phyloP scores from a whole-genome alignment of 2,888 invertebrate species.

The Agrochola circellaris region DNA sequence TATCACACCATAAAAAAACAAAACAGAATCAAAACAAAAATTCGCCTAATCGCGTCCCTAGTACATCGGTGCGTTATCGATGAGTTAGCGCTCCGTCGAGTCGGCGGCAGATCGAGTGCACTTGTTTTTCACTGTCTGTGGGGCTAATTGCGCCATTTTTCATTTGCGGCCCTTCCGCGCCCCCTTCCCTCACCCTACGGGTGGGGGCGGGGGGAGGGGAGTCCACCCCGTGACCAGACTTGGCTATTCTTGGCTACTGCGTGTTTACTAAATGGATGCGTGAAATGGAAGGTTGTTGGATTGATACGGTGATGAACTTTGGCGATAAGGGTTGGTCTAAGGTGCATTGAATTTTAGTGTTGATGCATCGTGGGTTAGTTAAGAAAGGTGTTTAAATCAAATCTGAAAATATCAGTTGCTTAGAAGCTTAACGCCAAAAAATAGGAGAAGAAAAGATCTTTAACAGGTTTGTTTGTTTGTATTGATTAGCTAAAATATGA shows the following conservation, averaged over 20 bases:
- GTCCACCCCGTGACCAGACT: constrained; percentile 70
- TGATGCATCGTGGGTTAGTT: not conserved
- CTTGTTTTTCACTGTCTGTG: constrained; percentile 90
- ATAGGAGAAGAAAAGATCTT: not conserved
- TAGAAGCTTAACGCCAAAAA: not conserved
- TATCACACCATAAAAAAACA: constrained; percentile 16
- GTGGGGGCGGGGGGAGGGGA: constrained; percentile 55
- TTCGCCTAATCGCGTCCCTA: constrained; percentile 66
- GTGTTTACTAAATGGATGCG: constrained; percentile 77
- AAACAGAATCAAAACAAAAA: constrained; percentile 51
- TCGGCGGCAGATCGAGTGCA: constrained; percentile 86
- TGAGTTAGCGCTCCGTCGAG: constrained; percentile 73
- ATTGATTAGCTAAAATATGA: constrained; percentile 7
- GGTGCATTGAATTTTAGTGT: not conserved
- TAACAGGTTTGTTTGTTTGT: not conserved
- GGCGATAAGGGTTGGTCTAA: constrained; percentile 19
- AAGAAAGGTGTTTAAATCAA: not conserved
- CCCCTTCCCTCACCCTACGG: constrained; percentile 61
- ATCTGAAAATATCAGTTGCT: not conserved
- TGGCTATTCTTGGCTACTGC: constrained; percentile 75
- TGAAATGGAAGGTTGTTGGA: constrained; percentile 59
- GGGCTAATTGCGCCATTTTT: constrained; percentile 90
- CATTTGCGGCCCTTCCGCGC: constrained; percentile 82
- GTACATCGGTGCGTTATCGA: constrained; percentile 78
- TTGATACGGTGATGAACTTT: constrained; percentile 47